Percentiles rank a stretch among this genome's conserved stretches.
phyloP scores from a whole-genome alignment of 2,797 vertebrate genomes.

The Sebastes cheni region DNA sequence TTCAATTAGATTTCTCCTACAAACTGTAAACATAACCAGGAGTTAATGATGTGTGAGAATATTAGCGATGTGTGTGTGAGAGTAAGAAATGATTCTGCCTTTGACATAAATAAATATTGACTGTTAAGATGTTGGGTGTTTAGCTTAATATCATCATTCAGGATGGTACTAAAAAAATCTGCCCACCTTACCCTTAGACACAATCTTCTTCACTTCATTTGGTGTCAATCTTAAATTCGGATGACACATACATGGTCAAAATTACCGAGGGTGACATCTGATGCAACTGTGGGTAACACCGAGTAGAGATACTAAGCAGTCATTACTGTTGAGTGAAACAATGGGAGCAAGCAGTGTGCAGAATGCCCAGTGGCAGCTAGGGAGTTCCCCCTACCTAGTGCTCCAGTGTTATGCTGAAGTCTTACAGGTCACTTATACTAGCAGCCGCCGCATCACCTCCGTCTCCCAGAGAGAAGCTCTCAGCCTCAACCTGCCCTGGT shows the following conservation, averaged over 20 bases:
- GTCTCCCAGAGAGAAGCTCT: too few species aligned
- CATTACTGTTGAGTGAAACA: constrained; percentile 21
- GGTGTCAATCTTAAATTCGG: not conserved
- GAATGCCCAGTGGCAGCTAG: too few species aligned
- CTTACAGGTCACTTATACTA: too few species aligned
- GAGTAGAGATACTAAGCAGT: constrained; percentile 13
- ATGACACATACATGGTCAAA: constrained; percentile 25
- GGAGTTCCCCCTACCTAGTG: too few species aligned
- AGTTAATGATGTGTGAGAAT: constrained; percentile 11
- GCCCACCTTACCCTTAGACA: not conserved
- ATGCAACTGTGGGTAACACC: constrained; percentile 48
- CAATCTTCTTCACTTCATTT: not conserved
- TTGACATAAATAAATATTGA: not conserved
- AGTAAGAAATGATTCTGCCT: not conserved
- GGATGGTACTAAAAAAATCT: not conserved
- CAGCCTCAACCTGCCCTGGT: too few species aligned
- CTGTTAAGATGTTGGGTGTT: not conserved
- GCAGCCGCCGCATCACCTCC: too few species aligned
- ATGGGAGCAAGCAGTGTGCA: not conserved
- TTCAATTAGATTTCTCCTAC: not conserved
- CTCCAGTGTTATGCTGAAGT: too few species aligned
- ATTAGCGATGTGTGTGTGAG: not conserved
- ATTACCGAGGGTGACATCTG: constrained; percentile 39
- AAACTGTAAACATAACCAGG: not conserved
- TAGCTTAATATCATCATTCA: not conserved